These are phyloP conservation scores for Macrobrachium nipponense DNA, from an alignment of 1,140 invertebrate genomes.

Conservation along the genomic window DNA sequence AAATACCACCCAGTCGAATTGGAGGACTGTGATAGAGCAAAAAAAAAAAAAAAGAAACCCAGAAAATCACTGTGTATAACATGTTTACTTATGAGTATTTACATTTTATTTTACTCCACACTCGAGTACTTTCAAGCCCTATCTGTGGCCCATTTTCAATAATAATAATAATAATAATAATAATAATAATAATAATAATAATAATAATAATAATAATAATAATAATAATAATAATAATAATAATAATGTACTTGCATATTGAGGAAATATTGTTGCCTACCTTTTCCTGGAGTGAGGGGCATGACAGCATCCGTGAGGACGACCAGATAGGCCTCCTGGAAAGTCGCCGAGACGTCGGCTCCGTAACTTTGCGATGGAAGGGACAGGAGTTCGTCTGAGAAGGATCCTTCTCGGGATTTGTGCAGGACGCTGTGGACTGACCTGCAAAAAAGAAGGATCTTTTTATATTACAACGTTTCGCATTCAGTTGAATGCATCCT, in stretches of 20 bases:
- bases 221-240: not conserved
- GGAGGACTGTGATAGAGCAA: too few relatives aligned
- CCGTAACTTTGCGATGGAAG: conserved; percentile 66
- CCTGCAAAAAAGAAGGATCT: conserved; percentile 56
- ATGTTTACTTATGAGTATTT: too few relatives aligned
- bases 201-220: too few relatives aligned
- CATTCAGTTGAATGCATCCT: too few relatives aligned
- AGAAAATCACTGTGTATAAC: too few relatives aligned
- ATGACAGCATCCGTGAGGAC: conserved; percentile 69
- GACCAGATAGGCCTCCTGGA: conserved; percentile 67
- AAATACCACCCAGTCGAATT: too few relatives aligned
- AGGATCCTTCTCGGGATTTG: conserved; percentile 20
- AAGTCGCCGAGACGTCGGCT: conserved; percentile 67
- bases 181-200: too few relatives aligned
- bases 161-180: not conserved
- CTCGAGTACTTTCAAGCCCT: too few relatives aligned
- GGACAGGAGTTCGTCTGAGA: conserved; percentile 27
- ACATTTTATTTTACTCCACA: too few relatives aligned
- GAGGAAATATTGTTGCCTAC: conserved; percentile 9
- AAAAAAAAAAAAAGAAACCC: too few relatives aligned
- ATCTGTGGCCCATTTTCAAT: too few relatives aligned
- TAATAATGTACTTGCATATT: not conserved
- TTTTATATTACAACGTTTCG: too few relatives aligned
- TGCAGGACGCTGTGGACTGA: conserved; percentile 65
- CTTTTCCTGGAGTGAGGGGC: conserved; percentile 62